A percentile compares a stretch with the other conserved stretches of the same genome.
These are phyloP conservation scores for Augochlora pura DNA, from an alignment of 1,140 invertebrate genomes.

Conservation along the genomic window DNA sequence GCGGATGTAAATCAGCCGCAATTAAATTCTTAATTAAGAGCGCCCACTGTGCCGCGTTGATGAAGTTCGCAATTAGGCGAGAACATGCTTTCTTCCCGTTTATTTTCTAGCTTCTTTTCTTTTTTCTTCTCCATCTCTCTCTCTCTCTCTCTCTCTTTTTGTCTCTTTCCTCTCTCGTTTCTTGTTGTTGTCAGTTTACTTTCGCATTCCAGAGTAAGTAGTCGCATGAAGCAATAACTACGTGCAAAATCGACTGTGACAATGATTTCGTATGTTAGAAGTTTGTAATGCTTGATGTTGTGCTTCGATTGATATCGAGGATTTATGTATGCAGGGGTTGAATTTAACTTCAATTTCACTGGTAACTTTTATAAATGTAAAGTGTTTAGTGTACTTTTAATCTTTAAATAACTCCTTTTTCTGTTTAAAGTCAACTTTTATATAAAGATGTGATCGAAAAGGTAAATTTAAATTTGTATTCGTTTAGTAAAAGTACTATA, in stretches of 20 bases:
- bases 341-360: too few species aligned
- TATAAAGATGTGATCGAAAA: too few species aligned
- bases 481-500: too few species aligned
- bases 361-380: too few species aligned
- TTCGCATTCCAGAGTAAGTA: background rate
- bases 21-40: slow-evolving; percentile 48
- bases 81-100: background rate
- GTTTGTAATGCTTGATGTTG: background rate
- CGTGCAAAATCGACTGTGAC: background rate
- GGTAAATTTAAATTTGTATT: too few species aligned
- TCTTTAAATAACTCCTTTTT: too few species aligned
- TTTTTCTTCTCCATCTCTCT: too few species aligned
- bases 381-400: too few species aligned
- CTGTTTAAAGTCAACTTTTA: too few species aligned
- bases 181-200: background rate
- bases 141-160: background rate
- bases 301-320: too few species aligned
- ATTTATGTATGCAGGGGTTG: too few species aligned
- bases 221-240: background rate
- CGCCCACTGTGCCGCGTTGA: slow-evolving; percentile 32
- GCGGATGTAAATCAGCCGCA: slow-evolving; percentile 46
- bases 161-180: background rate
- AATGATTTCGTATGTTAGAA: background rate
- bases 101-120: too few species aligned
- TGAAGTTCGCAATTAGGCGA: slow-evolving; percentile 48